These are phyloP conservation scores for Styela clava DNA, from an alignment of 23 tunicate genomes.

Conservation along the genomic window DNA sequence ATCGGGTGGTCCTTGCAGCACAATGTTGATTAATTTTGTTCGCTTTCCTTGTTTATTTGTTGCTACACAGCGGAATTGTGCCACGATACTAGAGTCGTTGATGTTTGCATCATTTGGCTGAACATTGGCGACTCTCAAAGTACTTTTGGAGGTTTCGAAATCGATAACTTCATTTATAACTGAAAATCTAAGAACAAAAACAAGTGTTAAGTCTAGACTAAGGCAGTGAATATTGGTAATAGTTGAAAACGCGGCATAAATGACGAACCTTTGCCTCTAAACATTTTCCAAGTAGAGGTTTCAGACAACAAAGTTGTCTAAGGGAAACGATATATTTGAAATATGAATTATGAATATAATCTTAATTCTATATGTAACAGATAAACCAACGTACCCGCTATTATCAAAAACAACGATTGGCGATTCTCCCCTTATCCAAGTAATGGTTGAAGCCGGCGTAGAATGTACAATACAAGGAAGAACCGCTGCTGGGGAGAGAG, in stretches of 20 bases:
- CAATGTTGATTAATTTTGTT: constrained; percentile 24
- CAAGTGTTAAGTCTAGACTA: not conserved
- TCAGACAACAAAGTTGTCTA: no score
- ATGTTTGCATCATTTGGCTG: not conserved
- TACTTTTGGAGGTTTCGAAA: constrained; percentile 7
- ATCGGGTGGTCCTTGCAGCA: constrained; percentile 68
- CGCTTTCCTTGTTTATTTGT: constrained; percentile 41
- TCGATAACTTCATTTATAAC: not conserved
- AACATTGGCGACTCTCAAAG: not conserved
- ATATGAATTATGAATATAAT: no score
- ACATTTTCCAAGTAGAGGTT: no score
- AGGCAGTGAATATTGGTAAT: not conserved
- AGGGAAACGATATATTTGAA: no score
- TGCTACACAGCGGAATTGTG: constrained; percentile 38
- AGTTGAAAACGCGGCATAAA: no score
- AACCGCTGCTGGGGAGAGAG: not conserved
- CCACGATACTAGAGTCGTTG: constrained; percentile 12
- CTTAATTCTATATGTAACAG: no score
- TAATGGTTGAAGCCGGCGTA: not conserved
- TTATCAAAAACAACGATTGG: no score
- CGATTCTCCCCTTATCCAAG: constrained; percentile 16
- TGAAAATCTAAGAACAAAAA: not conserved
- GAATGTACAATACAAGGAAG: constrained; percentile 8
- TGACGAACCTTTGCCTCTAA: no score
- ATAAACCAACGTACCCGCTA: not conserved